Conservation (phyloP, 1,140 invertebrate species). For the Ips nitidus region DNA sequence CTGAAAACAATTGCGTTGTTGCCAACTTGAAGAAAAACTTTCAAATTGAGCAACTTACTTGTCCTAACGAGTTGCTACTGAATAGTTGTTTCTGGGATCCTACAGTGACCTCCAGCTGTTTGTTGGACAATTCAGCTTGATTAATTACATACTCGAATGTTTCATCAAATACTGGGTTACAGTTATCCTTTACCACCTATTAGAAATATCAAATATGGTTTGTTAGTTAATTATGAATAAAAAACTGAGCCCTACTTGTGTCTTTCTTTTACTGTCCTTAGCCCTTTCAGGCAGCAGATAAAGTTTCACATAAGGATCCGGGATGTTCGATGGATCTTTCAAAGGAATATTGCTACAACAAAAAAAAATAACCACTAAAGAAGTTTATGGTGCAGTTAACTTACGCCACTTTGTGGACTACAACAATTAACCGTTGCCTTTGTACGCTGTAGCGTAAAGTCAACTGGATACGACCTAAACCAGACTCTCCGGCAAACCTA, state of each 20-base stretch:
- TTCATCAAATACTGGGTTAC: conserved; percentile 89
- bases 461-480: conserved; percentile 78
- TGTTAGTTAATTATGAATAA: background rate
- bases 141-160: conserved; percentile 84
- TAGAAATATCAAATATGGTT: background rate
- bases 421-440: conserved; percentile 76
- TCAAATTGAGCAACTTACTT: conserved; percentile 55
- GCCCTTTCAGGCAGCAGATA: conserved; percentile 86
- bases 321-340: conserved; percentile 84
- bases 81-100: conserved; percentile 81
- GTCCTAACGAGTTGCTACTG: conserved; percentile 78
- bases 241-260: conserved; percentile 57
- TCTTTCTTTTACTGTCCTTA: conserved; percentile 89
- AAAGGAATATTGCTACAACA: conserved; percentile 76
- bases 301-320: conserved; percentile 93
- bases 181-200: conserved; percentile 81
- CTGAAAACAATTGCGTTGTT: conserved; percentile 51
- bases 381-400: conserved; percentile 47
- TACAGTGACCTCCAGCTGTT: conserved; percentile 77
- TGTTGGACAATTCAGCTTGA: conserved; percentile 70
- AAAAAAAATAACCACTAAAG: background rate
- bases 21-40: background rate
- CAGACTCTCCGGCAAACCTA: conserved; percentile 65
- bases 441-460: conserved; percentile 83
- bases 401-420: conserved; percentile 87